Base-by-base conservation (phyloP, 2,888 invertebrate species). In the Orchesellides sinensis region DNA sequence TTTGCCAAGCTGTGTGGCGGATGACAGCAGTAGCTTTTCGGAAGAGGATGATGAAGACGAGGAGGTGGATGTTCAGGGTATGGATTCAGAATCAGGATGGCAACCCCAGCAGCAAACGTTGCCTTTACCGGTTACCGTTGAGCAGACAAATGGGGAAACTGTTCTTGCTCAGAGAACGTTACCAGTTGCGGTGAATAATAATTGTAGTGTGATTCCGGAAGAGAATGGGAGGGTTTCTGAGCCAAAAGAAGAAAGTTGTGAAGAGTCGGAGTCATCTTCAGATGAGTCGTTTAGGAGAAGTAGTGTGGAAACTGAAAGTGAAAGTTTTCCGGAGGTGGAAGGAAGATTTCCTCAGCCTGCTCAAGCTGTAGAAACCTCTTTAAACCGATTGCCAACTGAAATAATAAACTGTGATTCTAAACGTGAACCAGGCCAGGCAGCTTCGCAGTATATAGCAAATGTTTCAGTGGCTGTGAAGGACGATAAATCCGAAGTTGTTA, bases 11-110 rank as follows among this genome's bases (percentile, higher is more conserved):
- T 96, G 96, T 89, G 93, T 93, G 25, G 91, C 90, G 1, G 94
- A 94, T 0, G 95, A 95, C 89, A 96, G 96, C 90, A 95, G 95
- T 89, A 96, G 96, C 89, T 94, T 95, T 27, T 95, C 95, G 6
- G 85, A 85, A 12, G 86, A 83, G 5, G 75, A 68, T 45, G 81
- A 74, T 45, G 79, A 82, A 61, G 77, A 70, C 0, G 74, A 40
- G 8, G 81, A 68, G 12, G 45, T 54, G 0, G 78, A 73, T 40
- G 65, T 63, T 65, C 52, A 32, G n/a, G 45, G 17, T 32, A 19
- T 23, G n/a, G n/a, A n/a, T 54, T 29, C 54, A 25, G 10, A 21
- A 17, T 52, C 21, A 29, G 14, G 49, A 47, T 6, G n/a, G n/a
- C 32, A n/a, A 19, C 14, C 21, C 3, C 70, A 56, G 17, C 54